Conservation (phyloP, 2,888 invertebrate genomes). For the Formica aserva region DNA sequence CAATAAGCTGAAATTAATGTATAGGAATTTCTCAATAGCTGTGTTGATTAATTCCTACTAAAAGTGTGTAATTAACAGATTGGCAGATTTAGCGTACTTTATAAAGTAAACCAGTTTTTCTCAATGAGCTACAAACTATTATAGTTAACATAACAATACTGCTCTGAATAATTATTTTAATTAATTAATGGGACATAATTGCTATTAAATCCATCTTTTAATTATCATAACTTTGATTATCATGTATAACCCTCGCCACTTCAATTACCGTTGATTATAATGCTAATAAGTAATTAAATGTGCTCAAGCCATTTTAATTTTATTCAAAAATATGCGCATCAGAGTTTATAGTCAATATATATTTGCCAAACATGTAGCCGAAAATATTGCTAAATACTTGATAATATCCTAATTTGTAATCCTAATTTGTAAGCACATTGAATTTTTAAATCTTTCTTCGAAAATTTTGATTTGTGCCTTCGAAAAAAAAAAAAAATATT, state of each 20-base stretch:
- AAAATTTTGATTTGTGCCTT: background rate
- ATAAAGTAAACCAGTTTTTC: constrained; percentile 12
- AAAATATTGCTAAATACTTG: background rate
- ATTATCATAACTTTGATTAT: constrained; percentile 29
- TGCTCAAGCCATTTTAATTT: constrained; percentile 13
- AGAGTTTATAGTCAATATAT: background rate
- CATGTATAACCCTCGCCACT: constrained; percentile 1
- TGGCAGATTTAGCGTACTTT: background rate
- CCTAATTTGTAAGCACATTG: background rate
- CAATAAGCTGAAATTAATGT: background rate
- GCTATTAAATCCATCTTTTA: constrained; percentile 33
- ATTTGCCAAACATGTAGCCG: background rate
- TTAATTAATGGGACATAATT: constrained; percentile 35
- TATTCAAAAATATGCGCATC: constrained; percentile 5
- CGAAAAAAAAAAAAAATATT: background rate
- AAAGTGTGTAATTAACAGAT: background rate
- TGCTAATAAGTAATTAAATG: constrained; percentile 19
- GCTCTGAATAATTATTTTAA: constrained; percentile 32
- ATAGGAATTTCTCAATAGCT: no score
- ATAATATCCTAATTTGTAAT: background rate
- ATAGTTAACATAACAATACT: background rate
- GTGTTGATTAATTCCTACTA: no score
- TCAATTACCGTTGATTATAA: constrained; percentile 12
- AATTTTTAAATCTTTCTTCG: background rate
- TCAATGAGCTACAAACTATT: background rate